phyloP scores from a whole-genome alignment of 2,888 invertebrate genomes.

The Drosophila subsilvestris region DNA sequence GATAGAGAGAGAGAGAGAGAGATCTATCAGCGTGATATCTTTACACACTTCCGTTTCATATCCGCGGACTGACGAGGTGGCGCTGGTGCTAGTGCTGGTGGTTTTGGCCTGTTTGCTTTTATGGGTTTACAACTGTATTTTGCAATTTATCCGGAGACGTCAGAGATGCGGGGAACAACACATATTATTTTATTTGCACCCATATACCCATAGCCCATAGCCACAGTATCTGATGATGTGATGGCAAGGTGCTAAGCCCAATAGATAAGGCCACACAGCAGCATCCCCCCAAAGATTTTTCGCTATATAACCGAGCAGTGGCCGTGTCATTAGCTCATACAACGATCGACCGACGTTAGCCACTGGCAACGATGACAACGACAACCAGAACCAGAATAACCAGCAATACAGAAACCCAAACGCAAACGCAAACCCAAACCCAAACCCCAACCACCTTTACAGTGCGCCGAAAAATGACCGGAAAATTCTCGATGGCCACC shows the following conservation, averaged over 20 bases:
- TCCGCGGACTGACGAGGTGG: slow-evolving; percentile 46
- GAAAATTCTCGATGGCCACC: slow-evolving; percentile 46
- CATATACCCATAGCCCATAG: slow-evolving; percentile 42
- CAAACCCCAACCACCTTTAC: slow-evolving; percentile 36
- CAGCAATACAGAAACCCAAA: slow-evolving; percentile 2
- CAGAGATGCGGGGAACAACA: slow-evolving; percentile 30
- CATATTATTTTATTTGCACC: slow-evolving; percentile 56
- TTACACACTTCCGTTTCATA: slow-evolving; percentile 77
- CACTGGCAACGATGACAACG: slow-evolving; percentile 66
- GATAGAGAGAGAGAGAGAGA: background rate
- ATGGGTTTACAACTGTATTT: slow-evolving; percentile 73
- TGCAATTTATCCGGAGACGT: slow-evolving; percentile 52
- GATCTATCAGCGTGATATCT: slow-evolving; percentile 53
- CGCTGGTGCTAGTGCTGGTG: slow-evolving; percentile 21
- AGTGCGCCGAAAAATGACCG: slow-evolving; percentile 42
- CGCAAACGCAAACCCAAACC: too few relatives aligned
- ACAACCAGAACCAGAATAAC: slow-evolving; percentile 23
- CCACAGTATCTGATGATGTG: slow-evolving; percentile 25
- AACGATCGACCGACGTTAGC: slow-evolving; percentile 79
- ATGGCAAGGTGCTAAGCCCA: slow-evolving; percentile 52
- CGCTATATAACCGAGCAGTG: slow-evolving; percentile 60
- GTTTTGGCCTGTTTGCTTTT: slow-evolving; percentile 45
- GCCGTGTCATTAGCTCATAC: slow-evolving; percentile 59
- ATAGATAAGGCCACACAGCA: slow-evolving; percentile 58
- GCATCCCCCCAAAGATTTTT: slow-evolving; percentile 53